Evolutionary conservation across 2,888 invertebrate species (phyloP), one percentile per base, ranked within the genome.

Genomic region (Penaeus monodon): DNA sequence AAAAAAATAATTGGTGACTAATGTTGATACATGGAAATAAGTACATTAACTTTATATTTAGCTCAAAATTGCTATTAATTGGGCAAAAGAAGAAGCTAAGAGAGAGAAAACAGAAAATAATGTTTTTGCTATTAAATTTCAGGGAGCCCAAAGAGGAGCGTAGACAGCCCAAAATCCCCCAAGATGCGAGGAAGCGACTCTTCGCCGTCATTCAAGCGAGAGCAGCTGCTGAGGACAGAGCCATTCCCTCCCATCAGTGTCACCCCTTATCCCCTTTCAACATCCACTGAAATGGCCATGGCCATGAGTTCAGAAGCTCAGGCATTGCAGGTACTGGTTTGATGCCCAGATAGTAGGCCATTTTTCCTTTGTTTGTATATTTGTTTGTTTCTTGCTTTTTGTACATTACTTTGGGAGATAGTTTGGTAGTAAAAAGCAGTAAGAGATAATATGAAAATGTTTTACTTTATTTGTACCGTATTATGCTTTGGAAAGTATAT

Each of bases 261-360:
- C 70, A 90, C 90, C 12, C 90, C 90, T 0, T 90, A 90, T 83
- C 90, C 90, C 33, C 85, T 90, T 29, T 90, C 89, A 64, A 89
- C 90, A 22, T 90, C 89, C 70, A 90, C 90, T 0, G 90, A 90
- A 78, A 90, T 90, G 90, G 89, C 90, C 68, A 90, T 90, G 90
- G 90, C 90, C 7, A 90, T 90, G 90, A 90, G 90, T 63, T 89
- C 90, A 33, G 90, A 90, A 81, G 90, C 90, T 57, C 89, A 90
- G 73, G 89, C 89, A 14, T 79, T 90, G 29, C 90, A 90, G 89
- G 89, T 86, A 12, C 17, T 20, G 14, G 10, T 57, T 57, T 57
- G 0, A 74, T 49, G 49, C 7, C 49, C 12, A 6, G 12, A 14
- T 49, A 1, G 1, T 29, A 29, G 77, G 14, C 65, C 38, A 24